Base-by-base conservation (phyloP, 1,140 invertebrate species). In the Lanistes nyassanus region DNA sequence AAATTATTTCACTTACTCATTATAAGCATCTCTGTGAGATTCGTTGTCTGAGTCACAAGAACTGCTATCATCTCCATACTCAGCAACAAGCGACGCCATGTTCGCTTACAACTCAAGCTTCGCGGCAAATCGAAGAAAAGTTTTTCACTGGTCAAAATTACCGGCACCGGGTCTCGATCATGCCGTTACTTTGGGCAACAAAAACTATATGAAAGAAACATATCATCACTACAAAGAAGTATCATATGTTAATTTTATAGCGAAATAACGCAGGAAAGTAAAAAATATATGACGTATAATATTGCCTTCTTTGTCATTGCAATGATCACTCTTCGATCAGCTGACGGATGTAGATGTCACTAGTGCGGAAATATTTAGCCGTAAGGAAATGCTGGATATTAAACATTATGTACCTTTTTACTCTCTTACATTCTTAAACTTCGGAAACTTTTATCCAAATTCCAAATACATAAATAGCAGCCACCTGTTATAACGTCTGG, bases 61-160 rank as follows among this genome's bases (percentile, higher is more conserved):
- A 39, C 70, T 72, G 56, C 70, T 75, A 56, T 82, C 80, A 71
- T 79, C 83, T n/a, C 90, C 90, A 81, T 93, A 93, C 89, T 92
- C 92, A 47, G 92, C 91, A 58, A 93, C 92, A 68, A 93, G 88
- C 80, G 92, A 92, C 89, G 92, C 91, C 91, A 91, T 92, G 29
- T 79, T 83, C 71, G 56, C 36, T 60, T 21, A 42, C 62, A 60
- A 76, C 42, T 67, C 39, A 51, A 78, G 60, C 76, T 36, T 58
- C 39, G 80, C 76, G 78, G 73, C 62, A 68, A 82, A 76, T 42
- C 60, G 31, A 62, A 56, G 37, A 21, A 55, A 53, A n/a, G 73
- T 74, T 76, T 82, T 76, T 79, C 56, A 86, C 85, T 86, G 83
- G 85, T 70, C 67, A 67, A 82, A 71, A 77, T 60, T 80, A 79